These are phyloP conservation scores for Panagrolaimus sp. DNA, from an alignment of 1,140 invertebrate genomes.

Conservation along the genomic window DNA sequence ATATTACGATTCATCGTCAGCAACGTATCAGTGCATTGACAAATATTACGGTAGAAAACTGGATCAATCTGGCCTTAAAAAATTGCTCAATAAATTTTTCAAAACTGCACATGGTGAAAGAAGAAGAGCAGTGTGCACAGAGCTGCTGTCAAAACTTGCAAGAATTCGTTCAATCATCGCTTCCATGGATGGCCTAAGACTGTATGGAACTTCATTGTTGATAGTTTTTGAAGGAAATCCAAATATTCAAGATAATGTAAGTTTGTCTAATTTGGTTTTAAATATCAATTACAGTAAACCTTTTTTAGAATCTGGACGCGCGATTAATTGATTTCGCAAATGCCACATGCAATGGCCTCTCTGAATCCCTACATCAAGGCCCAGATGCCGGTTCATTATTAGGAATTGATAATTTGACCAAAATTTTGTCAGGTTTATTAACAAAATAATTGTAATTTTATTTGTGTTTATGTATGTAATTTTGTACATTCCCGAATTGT, in stretches of 20 bases:
- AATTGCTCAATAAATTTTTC: constrained; percentile 10
- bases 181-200: background rate
- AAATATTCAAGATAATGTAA: background rate
- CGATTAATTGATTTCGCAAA: constrained; percentile 2
- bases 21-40: constrained; percentile 12
- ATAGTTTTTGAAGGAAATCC: constrained; percentile 7
- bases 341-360: background rate
- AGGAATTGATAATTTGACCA: background rate
- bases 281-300: background rate
- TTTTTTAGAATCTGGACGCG: background rate
- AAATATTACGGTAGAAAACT: constrained; percentile 11
- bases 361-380: background rate
- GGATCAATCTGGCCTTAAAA: background rate
- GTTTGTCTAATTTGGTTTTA: background rate
- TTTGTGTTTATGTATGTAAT: no score
- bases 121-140: background rate
- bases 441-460: background rate
- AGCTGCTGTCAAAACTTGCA: background rate
- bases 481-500: no score
- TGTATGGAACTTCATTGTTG: background rate
- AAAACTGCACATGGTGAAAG: background rate
- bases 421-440: background rate
- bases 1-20: background rate
- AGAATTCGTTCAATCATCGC: background rate
- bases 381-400: background rate